Evolutionary conservation across 2,113 vertebrate species (phyloP).

Genomic region (Stegastes partitus): DNA sequence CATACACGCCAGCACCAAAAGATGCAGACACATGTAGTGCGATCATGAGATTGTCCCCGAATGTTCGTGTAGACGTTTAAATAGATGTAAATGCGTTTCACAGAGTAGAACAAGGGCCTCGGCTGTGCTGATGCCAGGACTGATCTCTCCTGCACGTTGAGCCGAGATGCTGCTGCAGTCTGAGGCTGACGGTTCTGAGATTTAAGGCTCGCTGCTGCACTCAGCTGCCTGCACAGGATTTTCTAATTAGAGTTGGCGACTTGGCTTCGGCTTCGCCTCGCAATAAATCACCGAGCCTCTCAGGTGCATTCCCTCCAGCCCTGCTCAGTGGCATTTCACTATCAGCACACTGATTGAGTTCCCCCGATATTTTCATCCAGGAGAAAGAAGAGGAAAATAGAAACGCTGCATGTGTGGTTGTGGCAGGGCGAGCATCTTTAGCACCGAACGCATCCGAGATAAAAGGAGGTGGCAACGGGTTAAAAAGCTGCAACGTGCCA

Average conservation of each 20-base stretch:
- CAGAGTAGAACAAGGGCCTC: too few species aligned
- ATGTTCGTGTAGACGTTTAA: neutral
- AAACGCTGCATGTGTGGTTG: neutral
- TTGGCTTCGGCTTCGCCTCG: conserved; percentile 78
- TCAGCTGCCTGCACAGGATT: conserved; percentile 83
- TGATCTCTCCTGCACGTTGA: conserved; percentile 36
- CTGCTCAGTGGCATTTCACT: conserved; percentile 79
- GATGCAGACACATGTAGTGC: too few species aligned
- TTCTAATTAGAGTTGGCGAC: conserved; percentile 87
- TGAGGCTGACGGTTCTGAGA: conserved; percentile 70
- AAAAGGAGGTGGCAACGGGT: neutral
- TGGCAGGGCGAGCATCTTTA: neutral
- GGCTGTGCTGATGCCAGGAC: conserved; percentile 7
- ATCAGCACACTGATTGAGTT: conserved; percentile 81
- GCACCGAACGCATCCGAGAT: neutral
- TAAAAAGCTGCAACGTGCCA: too few species aligned
- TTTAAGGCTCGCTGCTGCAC: conserved; percentile 81
- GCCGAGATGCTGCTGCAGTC: conserved; percentile 71
- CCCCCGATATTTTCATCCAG: conserved; percentile 69
- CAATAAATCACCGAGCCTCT: conserved; percentile 86
- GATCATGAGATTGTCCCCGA: too few species aligned
- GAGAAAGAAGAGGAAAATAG: conserved; percentile 50
- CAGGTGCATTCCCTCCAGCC: conserved; percentile 79
- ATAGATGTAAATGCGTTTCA: neutral
- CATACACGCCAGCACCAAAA: too few species aligned